Evolutionary conservation across 2,797 vertebrate species (phyloP).

Genomic region (Acipenser oxyrinchus): DNA sequence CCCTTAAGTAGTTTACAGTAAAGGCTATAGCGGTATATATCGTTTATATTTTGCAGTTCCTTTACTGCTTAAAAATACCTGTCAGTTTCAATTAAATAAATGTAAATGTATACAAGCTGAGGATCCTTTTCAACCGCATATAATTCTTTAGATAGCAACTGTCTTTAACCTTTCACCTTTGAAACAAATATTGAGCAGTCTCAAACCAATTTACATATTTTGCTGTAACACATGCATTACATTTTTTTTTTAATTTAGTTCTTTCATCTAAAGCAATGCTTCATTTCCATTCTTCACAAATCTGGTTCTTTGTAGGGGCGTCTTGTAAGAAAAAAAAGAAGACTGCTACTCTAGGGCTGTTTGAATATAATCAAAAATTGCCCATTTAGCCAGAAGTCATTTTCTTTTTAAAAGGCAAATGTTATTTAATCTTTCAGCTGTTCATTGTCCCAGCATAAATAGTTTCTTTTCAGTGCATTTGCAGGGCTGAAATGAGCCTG

Average conservation of each 20-base stretch:
- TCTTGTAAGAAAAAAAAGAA: conserved; percentile 74
- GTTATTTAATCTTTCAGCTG: conserved; percentile 99
- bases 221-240: conserved; percentile 84
- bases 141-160: conserved; percentile 57
- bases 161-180: conserved; percentile 63
- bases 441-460: conserved; percentile 99
- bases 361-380: conserved; percentile 99
- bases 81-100: not conserved
- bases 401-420: conserved; percentile 99
- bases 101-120: conserved; percentile 18
- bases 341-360: conserved; percentile 97
- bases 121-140: conserved; percentile 27
- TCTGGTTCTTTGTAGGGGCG: conserved; percentile 77
- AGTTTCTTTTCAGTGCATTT: conserved; percentile 99
- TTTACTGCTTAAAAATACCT: too few relatives aligned
- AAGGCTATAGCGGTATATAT: too few relatives aligned
- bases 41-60: too few relatives aligned
- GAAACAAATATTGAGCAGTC: conserved; percentile 72
- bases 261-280: conserved; percentile 89
- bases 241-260: conserved; percentile 76
- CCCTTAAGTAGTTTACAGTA: too few relatives aligned
- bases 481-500: conserved; percentile 99
- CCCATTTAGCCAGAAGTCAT: conserved; percentile 99
- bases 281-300: conserved; percentile 78
- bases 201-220: conserved; percentile 77